These are phyloP conservation scores for Drosophila silvestris DNA, from an alignment of 2,888 invertebrate species.

Conservation along the genomic window DNA sequence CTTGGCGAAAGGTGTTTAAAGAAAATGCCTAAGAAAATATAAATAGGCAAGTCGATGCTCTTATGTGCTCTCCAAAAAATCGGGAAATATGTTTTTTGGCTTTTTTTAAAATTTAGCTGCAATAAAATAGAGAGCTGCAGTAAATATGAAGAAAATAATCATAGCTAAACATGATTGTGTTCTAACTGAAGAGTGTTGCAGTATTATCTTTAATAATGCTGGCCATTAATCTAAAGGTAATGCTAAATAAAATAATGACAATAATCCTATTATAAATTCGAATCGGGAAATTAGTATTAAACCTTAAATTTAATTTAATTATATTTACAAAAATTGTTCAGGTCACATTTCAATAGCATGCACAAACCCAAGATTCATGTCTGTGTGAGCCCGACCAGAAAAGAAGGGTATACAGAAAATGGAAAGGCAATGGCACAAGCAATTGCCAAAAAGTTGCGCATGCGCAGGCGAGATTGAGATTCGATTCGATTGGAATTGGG, in stretches of 20 bases:
- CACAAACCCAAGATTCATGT: neutral
- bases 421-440: slow-evolving; percentile 67
- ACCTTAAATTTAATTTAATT: neutral
- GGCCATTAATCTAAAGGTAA: neutral
- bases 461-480: slow-evolving; percentile 69
- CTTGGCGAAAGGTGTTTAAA: slow-evolving; percentile 62
- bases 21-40: slow-evolving; percentile 27
- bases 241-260: neutral
- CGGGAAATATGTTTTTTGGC: neutral
- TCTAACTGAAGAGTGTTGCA: neutral
- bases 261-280: neutral
- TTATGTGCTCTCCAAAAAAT: slow-evolving; percentile 20
- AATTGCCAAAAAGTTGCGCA: slow-evolving; percentile 71
- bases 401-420: slow-evolving; percentile 64
- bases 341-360: neutral
- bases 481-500: slow-evolving; percentile 70
- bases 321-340: neutral
- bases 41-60: slow-evolving; percentile 7
- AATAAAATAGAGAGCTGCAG: neutral
- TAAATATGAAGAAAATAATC: neutral
- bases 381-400: neutral
- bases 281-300: neutral
- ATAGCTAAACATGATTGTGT: neutral
- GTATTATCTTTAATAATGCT: neutral
- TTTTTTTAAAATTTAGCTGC: neutral